These are phyloP conservation scores for Tortrix viridana DNA, from an alignment of 2,888 invertebrate species.

Conservation along the genomic window DNA sequence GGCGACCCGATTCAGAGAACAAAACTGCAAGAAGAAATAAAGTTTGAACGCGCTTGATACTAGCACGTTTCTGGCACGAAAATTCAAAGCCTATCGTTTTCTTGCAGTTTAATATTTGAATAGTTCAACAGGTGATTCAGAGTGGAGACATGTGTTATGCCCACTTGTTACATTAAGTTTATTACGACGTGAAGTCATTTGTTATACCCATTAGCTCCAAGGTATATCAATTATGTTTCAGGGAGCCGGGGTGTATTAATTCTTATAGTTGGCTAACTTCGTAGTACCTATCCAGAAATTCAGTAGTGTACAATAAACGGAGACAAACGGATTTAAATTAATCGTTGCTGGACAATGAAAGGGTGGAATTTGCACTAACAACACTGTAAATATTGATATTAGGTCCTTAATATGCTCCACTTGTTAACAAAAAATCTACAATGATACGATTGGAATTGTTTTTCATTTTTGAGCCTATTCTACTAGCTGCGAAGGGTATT, in stretches of 20 bases:
- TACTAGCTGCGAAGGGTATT: too few species aligned
- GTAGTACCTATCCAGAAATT: not conserved
- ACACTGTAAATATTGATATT: too few species aligned
- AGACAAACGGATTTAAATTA: not conserved
- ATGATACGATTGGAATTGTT: too few species aligned
- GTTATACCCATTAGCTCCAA: constrained; percentile 1
- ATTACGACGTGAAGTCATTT: constrained; percentile 33
- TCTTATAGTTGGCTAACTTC: not conserved
- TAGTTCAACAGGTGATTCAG: constrained; percentile 37
- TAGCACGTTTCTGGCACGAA: not conserved
- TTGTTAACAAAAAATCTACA: too few species aligned
- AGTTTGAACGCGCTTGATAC: not conserved
- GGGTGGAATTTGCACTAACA: too few species aligned
- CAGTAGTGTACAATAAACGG: not conserved
- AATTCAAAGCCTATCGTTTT: constrained; percentile 1
- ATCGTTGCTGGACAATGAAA: too few species aligned
- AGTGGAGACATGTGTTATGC: constrained; percentile 30
- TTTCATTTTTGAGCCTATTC: too few species aligned
- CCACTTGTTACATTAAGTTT: constrained; percentile 43
- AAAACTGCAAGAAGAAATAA: not conserved
- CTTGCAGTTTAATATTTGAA: not conserved
- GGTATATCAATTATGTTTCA: not conserved
- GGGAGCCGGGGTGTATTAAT: not conserved
- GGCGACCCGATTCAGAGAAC: constrained; percentile 46
- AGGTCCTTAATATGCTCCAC: too few species aligned